Percentiles rank a stretch among this genome's conserved stretches.
Evolutionary conservation across 2,113 vertebrate genomes (phyloP).

Genomic region (Muntiacus reevesi): DNA sequence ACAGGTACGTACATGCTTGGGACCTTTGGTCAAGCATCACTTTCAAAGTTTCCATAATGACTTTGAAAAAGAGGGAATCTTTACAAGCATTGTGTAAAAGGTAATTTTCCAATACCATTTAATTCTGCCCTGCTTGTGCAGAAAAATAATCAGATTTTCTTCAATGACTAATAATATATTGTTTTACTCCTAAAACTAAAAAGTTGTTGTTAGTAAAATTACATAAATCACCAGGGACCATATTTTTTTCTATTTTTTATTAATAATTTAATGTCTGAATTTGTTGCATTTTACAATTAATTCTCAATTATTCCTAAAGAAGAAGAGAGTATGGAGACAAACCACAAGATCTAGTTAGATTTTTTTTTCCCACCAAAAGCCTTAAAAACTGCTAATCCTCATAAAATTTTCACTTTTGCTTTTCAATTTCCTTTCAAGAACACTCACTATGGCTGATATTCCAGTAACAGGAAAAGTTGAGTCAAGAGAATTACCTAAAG

Average conservation of each 20-base stretch:
- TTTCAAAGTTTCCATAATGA: slow-evolving; percentile 6
- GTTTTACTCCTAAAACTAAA: neutral
- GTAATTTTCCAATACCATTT: neutral
- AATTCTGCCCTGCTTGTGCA: neutral
- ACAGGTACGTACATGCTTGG: rapidly evolving
- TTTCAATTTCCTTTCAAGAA: neutral
- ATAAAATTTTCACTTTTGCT: neutral
- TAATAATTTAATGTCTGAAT: neutral
- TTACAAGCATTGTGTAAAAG: neutral
- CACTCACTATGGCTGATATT: neutral
- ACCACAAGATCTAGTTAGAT: neutral
- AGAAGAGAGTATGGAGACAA: neutral
- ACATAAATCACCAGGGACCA: neutral
- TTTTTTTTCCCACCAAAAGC: neutral
- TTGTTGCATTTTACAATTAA: neutral
- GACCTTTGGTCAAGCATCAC: neutral
- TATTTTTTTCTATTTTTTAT: neutral
- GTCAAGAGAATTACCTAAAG: neutral
- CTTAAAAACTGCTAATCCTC: neutral
- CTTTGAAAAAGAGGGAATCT: neutral
- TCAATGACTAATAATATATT: neutral
- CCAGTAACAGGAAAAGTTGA: neutral
- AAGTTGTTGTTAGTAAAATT: neutral
- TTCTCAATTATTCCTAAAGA: neutral
- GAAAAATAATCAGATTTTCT: slow-evolving; percentile 1